Evolutionary conservation across 2,113 vertebrate species (phyloP).

Genomic region (Megatriorchis doriae): DNA sequence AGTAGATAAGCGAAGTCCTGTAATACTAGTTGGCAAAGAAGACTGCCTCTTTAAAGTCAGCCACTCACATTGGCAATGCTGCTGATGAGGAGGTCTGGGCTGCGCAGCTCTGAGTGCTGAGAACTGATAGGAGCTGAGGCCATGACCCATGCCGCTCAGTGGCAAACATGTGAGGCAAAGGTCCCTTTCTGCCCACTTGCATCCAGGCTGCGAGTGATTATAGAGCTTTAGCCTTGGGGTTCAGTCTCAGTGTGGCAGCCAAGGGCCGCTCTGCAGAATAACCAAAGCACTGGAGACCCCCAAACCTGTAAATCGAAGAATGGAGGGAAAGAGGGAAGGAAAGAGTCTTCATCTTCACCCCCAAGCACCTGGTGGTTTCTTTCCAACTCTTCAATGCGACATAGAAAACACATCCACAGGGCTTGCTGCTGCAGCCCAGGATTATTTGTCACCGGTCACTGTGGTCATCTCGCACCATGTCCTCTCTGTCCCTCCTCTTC

Average conservation of each 20-base stretch:
- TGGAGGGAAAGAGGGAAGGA: not conserved
- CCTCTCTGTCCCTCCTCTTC: not conserved
- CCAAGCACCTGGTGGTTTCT: not conserved
- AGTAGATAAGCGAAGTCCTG: not conserved
- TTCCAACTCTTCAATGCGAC: not conserved
- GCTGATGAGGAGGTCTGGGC: not conserved
- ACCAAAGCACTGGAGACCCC: not conserved
- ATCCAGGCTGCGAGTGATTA: not conserved
- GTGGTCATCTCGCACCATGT: not conserved
- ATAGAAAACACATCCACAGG: not conserved
- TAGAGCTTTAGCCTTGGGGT: not conserved
- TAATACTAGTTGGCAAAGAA: not conserved
- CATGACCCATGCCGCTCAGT: not conserved
- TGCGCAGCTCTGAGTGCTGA: not conserved
- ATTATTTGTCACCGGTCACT: not conserved
- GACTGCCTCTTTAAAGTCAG: not conserved
- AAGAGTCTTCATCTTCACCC: not conserved
- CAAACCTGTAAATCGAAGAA: not conserved
- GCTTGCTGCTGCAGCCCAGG: not conserved
- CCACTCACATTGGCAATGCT: accelerated
- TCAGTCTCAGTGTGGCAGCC: not conserved
- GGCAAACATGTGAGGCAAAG: not conserved
- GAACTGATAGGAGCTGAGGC: not conserved
- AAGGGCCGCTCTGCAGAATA: not conserved
- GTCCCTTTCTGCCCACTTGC: not conserved